A percentile compares a stretch with the other conserved stretches of the same genome.
phyloP scores from a whole-genome alignment of 2,797 vertebrate genomes.

The Rhynchotus rufescens region DNA sequence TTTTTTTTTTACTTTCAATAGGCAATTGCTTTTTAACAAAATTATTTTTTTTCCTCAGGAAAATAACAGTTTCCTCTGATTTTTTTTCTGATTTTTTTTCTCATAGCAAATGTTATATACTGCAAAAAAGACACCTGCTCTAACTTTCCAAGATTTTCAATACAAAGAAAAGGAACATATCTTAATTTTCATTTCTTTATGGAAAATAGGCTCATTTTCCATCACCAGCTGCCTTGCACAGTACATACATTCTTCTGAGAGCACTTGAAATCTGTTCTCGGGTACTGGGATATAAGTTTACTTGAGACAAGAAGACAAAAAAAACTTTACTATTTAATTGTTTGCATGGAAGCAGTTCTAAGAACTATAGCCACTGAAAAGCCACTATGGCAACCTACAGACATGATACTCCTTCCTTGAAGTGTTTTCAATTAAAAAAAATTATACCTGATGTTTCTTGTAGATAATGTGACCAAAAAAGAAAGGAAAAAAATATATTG shows the following conservation, averaged over 20 bases:
- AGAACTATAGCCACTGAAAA: not conserved
- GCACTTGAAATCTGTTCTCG: not conserved
- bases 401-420: not conserved
- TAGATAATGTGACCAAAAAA: not conserved
- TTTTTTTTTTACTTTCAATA: not conserved
- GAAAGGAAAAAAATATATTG: not conserved
- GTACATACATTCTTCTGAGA: not conserved
- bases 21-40: not conserved
- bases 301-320: not conserved
- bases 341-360: not conserved
- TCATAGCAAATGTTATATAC: not conserved
- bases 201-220: not conserved
- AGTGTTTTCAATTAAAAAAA: not conserved
- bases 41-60: not conserved
- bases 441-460: not conserved
- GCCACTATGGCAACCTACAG: not conserved
- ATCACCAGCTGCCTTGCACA: not conserved
- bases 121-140: not conserved
- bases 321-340: not conserved
- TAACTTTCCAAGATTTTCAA: not conserved
- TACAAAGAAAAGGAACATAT: not conserved
- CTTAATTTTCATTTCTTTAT: not conserved
- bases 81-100: not conserved
- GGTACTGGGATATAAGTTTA: not conserved
- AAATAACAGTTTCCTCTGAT: not conserved